These are phyloP conservation scores for Scatophagus argus DNA, from an alignment of 2,113 vertebrate species.

Conservation along the genomic window DNA sequence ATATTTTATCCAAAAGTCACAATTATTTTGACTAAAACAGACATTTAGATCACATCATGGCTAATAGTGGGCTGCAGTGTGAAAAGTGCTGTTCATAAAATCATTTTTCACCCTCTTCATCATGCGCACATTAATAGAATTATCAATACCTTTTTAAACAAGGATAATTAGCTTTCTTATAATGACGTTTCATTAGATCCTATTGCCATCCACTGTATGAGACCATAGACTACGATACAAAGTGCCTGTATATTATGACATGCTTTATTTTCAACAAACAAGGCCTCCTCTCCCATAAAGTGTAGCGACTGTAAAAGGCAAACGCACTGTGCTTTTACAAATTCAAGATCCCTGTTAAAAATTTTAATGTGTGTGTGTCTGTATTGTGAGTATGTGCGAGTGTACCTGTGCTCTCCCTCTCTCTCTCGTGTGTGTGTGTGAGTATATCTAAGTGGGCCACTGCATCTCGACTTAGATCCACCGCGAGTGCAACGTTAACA, in stretches of 20 bases:
- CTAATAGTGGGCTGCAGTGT: neutral
- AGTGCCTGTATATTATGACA: neutral
- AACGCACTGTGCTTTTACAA: too few species aligned
- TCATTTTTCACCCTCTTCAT: neutral
- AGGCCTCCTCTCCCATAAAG: neutral
- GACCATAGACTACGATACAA: neutral
- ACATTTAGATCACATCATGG: neutral
- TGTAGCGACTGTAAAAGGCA: conserved; percentile 1
- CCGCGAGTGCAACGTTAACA: conserved; percentile 79
- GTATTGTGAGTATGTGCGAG: conserved; percentile 7
- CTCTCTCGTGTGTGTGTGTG: conserved; percentile 51
- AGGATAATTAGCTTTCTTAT: conserved; percentile 73
- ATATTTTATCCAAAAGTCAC: neutral
- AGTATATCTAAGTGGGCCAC: conserved; percentile 79
- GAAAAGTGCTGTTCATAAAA: conserved; percentile 35
- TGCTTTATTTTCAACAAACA: conserved; percentile 6
- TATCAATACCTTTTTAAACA: conserved; percentile 68
- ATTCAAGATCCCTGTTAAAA: neutral
- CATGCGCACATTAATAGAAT: conserved; percentile 29
- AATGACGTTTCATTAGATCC: conserved; percentile 70
- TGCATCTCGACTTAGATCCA: conserved; percentile 79
- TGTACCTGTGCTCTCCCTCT: conserved; percentile 13
- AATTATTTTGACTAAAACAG: neutral
- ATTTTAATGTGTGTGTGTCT: conserved; percentile 21
- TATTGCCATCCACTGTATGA: conserved; percentile 24